phyloP scores from a whole-genome alignment of 92 coral and sea anemone genomes.

The Epizoanthus fatuus region DNA sequence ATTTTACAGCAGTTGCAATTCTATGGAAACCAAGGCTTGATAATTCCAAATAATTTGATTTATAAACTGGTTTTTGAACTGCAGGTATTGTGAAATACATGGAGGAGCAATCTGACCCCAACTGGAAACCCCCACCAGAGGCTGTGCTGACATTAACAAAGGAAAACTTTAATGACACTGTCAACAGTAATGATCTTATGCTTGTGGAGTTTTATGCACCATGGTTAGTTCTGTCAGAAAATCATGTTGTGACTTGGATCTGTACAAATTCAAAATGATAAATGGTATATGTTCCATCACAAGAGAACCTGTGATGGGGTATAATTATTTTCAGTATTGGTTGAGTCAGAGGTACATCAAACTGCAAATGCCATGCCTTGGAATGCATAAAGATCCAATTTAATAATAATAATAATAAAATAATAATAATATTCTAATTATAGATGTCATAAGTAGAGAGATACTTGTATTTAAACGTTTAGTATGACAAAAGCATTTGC shows the following conservation, averaged over 20 bases:
- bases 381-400: too few relatives aligned
- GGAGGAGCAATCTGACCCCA: slow-evolving; percentile 89
- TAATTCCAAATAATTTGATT: not conserved
- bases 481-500: too few relatives aligned
- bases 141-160: slow-evolving; percentile 91
- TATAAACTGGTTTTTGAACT: too few relatives aligned
- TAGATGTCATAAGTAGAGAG: too few relatives aligned
- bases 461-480: too few relatives aligned
- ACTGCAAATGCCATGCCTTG: too few relatives aligned
- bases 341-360: too few relatives aligned
- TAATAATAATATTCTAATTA: too few relatives aligned
- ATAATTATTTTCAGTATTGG: too few relatives aligned
- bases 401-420: too few relatives aligned
- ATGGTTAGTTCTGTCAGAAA: slow-evolving; percentile 72
- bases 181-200: slow-evolving; percentile 85
- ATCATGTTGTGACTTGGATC: not conserved
- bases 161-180: slow-evolving; percentile 88
- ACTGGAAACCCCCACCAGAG: slow-evolving; percentile 98
- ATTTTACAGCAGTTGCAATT: too few relatives aligned
- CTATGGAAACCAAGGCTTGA: too few relatives aligned
- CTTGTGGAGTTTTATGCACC: slow-evolving; percentile 99
- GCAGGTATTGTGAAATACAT: slow-evolving; percentile 93
- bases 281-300: not conserved
- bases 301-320: not conserved
- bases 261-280: not conserved